A percentile compares a stretch with the other conserved stretches of the same genome.
Conservation (phyloP, 2,113 vertebrate species). For the Glaucomys volans region DNA sequence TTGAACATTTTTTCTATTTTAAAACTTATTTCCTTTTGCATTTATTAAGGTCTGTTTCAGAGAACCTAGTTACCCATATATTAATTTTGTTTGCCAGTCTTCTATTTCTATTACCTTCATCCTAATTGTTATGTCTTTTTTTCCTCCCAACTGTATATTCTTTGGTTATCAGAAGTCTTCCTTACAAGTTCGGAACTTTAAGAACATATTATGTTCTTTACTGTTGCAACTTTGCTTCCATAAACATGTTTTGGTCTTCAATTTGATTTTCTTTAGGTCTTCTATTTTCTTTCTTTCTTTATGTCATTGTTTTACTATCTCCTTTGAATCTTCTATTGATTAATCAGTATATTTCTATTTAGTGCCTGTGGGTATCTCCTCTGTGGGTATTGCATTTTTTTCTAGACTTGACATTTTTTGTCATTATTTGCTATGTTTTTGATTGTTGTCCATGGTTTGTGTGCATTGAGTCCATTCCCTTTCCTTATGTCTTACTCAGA, state of each 20-base stretch:
- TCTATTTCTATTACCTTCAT: neutral
- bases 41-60: neutral
- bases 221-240: neutral
- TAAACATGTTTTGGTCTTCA: neutral
- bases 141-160: neutral
- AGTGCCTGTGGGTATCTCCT: neutral
- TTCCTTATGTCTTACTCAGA: neutral
- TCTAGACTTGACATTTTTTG: neutral
- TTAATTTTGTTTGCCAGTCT: neutral
- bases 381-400: neutral
- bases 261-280: neutral
- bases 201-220: neutral
- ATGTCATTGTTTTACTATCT: neutral
- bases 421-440: neutral
- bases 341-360: neutral
- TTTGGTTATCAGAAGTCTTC: neutral
- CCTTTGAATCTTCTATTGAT: neutral
- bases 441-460: neutral
- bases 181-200: constrained; percentile 33
- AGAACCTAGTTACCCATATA: neutral
- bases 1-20: too few species aligned
- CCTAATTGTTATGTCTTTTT: constrained; percentile 26
- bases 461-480: neutral
- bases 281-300: neutral
- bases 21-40: neutral